Conservation (phyloP, 2,797 vertebrate species). For the Hyperoplus lanceolatus region DNA sequence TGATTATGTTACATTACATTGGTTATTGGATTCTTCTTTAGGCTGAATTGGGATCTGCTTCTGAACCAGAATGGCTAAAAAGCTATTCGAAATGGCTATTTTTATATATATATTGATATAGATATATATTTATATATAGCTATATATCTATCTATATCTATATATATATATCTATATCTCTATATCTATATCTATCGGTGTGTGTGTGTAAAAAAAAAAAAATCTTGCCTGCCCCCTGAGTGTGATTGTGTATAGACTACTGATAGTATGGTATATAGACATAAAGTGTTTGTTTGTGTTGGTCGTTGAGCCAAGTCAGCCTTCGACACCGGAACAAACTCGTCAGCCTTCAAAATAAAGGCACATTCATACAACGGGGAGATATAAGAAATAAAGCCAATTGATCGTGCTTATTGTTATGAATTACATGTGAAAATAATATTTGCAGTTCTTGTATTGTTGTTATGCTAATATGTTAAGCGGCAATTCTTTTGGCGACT, state of each 20-base stretch:
- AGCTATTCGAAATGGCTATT: not conserved
- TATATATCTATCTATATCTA: no score
- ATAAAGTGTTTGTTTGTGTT: no score
- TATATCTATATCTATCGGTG: no score
- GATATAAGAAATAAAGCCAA: not conserved
- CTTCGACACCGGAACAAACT: not conserved
- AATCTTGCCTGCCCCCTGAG: no score
- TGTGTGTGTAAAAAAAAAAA: no score
- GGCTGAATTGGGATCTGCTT: not conserved
- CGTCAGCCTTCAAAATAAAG: conserved; percentile 55
- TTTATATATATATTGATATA: no score
- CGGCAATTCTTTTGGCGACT: no score
- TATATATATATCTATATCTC: no score
- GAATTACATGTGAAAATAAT: not conserved
- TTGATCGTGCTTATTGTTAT: rapidly evolving
- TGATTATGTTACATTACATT: not conserved
- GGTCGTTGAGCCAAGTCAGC: conserved; percentile 1
- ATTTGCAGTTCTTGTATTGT: rapidly evolving
- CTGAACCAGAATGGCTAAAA: not conserved
- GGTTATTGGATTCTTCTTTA: not conserved
- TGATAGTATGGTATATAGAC: no score
- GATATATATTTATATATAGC: no score
- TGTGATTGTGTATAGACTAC: no score
- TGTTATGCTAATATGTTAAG: rapidly evolving
- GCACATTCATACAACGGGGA: not conserved